Evolutionary conservation across 2,797 vertebrate genomes (phyloP).

Genomic region (Acanthopagrus latus): DNA sequence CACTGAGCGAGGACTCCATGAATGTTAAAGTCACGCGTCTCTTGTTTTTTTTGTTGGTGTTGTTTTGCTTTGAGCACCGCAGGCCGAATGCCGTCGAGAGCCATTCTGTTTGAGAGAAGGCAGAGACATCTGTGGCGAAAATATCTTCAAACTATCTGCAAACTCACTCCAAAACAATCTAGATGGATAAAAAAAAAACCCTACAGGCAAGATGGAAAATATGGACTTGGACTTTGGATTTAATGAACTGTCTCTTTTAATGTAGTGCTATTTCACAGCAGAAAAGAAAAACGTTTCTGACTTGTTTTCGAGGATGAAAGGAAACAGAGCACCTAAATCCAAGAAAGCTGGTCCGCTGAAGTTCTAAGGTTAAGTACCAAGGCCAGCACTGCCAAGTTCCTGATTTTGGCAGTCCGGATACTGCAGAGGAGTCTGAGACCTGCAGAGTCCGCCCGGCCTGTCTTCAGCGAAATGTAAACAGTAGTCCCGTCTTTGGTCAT

Average conservation of each 20-base stretch:
- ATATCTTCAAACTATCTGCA: too few species aligned
- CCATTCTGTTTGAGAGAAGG: too few species aligned
- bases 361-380: slow-evolving; percentile 6
- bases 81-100: too few species aligned
- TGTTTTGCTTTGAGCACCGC: too few species aligned
- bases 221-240: too few species aligned
- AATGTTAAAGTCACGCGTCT: too few species aligned
- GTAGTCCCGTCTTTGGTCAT: slow-evolving; percentile 52
- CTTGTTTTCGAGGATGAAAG: slow-evolving; percentile 8
- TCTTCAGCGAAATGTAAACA: slow-evolving; percentile 54
- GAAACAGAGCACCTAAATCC: slow-evolving; percentile 7
- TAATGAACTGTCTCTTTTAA: background rate
- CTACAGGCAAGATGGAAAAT: too few species aligned
- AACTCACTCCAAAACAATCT: too few species aligned
- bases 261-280: background rate
- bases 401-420: slow-evolving; percentile 26
- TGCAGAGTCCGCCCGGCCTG: slow-evolving; percentile 25
- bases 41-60: too few species aligned
- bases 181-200: too few species aligned
- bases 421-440: slow-evolving; percentile 33
- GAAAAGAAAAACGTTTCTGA: background rate
- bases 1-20: too few species aligned
- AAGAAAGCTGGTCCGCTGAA: slow-evolving; percentile 12
- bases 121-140: too few species aligned
- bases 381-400: slow-evolving; percentile 44